Evolutionary conservation across 2,797 vertebrate species (phyloP), one percentile per base, ranked within the genome.

Genomic region (Gymnodraco acuticeps): DNA sequence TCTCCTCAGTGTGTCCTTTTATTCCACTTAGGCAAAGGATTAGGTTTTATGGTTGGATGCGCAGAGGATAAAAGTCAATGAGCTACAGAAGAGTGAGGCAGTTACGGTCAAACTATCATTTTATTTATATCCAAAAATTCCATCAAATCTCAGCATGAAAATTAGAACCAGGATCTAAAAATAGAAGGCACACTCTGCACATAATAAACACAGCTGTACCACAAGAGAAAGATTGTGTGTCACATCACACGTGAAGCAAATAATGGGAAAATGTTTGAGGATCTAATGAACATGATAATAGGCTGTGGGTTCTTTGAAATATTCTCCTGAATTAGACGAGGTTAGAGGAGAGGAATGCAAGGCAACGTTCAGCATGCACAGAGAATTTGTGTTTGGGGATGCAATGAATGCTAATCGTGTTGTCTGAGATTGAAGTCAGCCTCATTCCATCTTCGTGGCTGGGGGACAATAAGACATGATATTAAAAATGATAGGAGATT

Each of bases 1-100:
- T 89, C 83, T 90, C 90, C 87, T 93, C 85, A n/a, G 74, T 82
- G 66, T 90, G 88, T 89, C 90, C 89, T 90, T 90, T 89, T 73
- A 83, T 73, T 83, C 75, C 67, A 82, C 77, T 85, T 65, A 71
- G 84, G 47, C 66, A 64, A 83, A 79, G 85, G 88, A 87, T 86
- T 87, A 54, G 74, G 80, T 90, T 87, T 83, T 85, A 59, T 75
- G 61, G 71, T 68, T 60, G 75, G 53, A 65, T 73, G 70, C 78
- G 33, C 51, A 0, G 41, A 67, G 20, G 61, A 87, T 54, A 70
- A 1, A 73, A 81, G 61, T 79, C 73, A 62, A 65, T 52, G 41
- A 82, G 58, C 27, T 67, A 31, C 64, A 67, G 8, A 6, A 46
- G 27, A 50, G 55, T 12, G 13, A 78, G 48, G 60, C 31, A 15